Base-by-base conservation (phyloP, 2,797 vertebrate genomes). In the Alca torda region DNA sequence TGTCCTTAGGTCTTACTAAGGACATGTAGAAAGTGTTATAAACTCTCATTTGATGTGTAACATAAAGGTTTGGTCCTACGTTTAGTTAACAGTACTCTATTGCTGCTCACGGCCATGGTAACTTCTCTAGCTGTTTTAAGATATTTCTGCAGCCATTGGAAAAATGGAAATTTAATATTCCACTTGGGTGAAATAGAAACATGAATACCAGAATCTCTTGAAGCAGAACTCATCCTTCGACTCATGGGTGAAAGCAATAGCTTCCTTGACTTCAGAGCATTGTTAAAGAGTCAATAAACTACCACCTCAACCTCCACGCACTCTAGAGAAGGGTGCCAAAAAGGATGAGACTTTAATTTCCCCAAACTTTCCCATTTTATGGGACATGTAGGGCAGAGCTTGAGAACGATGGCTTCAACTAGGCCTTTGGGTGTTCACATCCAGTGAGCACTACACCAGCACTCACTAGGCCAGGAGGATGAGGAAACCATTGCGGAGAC, bases 221-320 rank as follows among this genome's bases (percentile, higher is more conserved):
- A 85, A 93, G 86, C 63, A 89, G 76, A 95, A 85, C 50, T 89
- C 68, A 69, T 77, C 67, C 54, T 89, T 94, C 84, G 89, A 11
- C n/a, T 84, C 1, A 0, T 16, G 45, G n/a, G 13, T 64, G 30
- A 53, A 79, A 92, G 37, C 3, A 56, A 89, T 39, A 85, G 3
- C 67, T 92, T 83, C 78, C 75, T 69, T 63, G 45, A 65, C 43
- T 89, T 84, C 3, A 13, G 5, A 61, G 53, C 4, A 0, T 16
- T 61, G 50, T 50, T 60, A 39, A 72, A 86, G 63, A 35, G 28
- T 41, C 41, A 75, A 46, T 39, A 59, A 74, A 75, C 46, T 73
- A 60, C 43, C 64, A 45, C 26, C 57, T 90, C 4, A 10, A 41
- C 41, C 46, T 67, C 60, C 48, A 75, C 0, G 1, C 57, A 68